Evolutionary conservation across 2,888 invertebrate genomes (phyloP).

Genomic region (Lamellibrachia satsuma): DNA sequence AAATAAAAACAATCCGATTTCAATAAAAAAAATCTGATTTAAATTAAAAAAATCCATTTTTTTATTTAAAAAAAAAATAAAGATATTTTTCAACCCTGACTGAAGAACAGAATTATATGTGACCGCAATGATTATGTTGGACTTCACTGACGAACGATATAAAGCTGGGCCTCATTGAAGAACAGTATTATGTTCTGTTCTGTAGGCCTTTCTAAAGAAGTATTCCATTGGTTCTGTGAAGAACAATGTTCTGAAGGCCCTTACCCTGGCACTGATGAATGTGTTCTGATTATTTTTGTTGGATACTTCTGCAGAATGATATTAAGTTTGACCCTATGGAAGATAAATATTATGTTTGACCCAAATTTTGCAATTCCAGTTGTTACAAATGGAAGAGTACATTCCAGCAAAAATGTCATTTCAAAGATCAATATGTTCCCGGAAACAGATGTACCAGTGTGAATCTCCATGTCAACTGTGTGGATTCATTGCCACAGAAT

Average conservation of each 20-base stretch:
- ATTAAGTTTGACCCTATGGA: not conserved
- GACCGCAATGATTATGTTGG: not conserved
- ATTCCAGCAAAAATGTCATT: not conserved
- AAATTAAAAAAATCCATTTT: no score
- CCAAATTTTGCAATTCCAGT: not conserved
- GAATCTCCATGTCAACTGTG: not conserved
- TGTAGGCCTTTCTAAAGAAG: not conserved
- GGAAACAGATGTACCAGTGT: not conserved
- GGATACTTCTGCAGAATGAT: not conserved
- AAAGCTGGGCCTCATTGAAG: not conserved
- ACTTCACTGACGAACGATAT: not conserved
- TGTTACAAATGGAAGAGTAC: not conserved
- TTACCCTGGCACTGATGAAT: not conserved
- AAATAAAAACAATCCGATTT: no score
- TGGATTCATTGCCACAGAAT: not conserved
- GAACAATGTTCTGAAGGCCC: no score
- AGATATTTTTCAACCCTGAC: not conserved
- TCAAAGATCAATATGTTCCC: not conserved
- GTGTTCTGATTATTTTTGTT: not conserved
- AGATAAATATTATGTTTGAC: not conserved
- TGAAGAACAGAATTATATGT: not conserved
- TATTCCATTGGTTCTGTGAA: not conserved
- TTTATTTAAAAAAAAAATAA: no score
- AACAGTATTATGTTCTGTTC: not conserved
- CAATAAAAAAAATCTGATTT: no score